These are phyloP conservation scores for Papio anubis DNA, from an alignment of 2,113 vertebrate species.

Conservation along the genomic window DNA sequence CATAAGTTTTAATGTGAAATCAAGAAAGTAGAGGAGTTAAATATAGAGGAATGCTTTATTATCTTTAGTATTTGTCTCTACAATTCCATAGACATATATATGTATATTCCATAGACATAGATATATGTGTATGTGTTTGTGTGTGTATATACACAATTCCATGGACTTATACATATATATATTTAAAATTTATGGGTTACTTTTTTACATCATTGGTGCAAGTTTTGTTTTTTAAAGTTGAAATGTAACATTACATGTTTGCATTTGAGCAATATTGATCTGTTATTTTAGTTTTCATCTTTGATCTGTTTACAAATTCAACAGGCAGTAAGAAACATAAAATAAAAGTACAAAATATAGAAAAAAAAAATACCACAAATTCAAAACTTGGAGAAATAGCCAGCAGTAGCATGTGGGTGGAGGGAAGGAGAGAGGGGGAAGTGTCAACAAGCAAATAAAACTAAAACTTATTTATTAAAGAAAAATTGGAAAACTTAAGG, in stretches of 20 bases:
- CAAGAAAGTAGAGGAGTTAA: not conserved
- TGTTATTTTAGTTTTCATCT: not conserved
- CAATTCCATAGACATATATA: not conserved
- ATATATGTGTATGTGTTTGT: no score
- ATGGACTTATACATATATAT: not conserved
- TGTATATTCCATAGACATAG: not conserved
- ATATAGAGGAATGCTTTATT: not conserved
- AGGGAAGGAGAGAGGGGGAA: accelerated
- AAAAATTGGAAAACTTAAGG: not conserved
- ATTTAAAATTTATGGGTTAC: not conserved
- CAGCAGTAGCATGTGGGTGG: accelerated
- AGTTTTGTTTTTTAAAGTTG: not conserved
- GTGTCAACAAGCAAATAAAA: not conserved
- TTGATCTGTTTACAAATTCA: not conserved
- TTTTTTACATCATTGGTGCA: not conserved
- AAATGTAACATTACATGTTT: not conserved
- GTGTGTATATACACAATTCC: no score
- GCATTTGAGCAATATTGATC: not conserved
- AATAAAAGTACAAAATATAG: not conserved
- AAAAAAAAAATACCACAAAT: not conserved
- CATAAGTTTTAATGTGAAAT: not conserved
- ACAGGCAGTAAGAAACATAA: not conserved
- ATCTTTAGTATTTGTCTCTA: not conserved
- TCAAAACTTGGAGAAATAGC: not conserved
- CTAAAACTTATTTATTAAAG: not conserved